phyloP scores from a whole-genome alignment of 2,797 vertebrate genomes.

The Pangasius sanitwongsei region DNA sequence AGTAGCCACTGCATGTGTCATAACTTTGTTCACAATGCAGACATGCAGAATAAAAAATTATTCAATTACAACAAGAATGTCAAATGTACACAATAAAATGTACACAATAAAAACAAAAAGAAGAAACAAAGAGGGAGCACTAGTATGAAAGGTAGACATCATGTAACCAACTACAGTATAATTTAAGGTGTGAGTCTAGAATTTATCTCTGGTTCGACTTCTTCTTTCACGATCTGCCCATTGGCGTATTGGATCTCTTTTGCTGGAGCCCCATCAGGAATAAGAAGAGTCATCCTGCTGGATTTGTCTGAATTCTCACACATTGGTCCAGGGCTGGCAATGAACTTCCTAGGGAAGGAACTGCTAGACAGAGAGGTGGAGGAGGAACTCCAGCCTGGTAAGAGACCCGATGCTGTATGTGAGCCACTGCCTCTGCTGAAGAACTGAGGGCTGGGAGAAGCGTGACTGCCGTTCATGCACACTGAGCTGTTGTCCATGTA shows the following conservation, averaged over 20 bases:
- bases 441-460: constrained; percentile 86
- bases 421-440: constrained; percentile 73
- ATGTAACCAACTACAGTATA: constrained; percentile 25
- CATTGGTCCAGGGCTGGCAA: neutral
- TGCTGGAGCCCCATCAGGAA: constrained; percentile 16
- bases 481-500: constrained; percentile 83
- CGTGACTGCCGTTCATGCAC: constrained; percentile 89
- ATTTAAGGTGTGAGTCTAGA: constrained; percentile 32
- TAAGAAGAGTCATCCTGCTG: constrained; percentile 43
- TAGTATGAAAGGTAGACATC: neutral
- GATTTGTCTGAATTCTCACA: constrained; percentile 39
- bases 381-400: constrained; percentile 76
- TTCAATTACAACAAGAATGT: constrained; percentile 11
- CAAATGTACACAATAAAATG: constrained; percentile 19
- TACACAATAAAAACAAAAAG: constrained; percentile 7
- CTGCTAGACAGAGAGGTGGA: constrained; percentile 62
- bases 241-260: constrained; percentile 28
- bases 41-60: constrained; percentile 31
- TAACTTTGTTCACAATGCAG: constrained; percentile 14
- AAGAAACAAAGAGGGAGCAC: constrained; percentile 5
- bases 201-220: constrained; percentile 6
- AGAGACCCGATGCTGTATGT: constrained; percentile 76
- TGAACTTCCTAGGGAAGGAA: constrained; percentile 44
- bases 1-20: constrained; percentile 13
- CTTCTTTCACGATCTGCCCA: constrained; percentile 44